Conservation (phyloP, 1,140 invertebrate genomes). For the Atopsyche davidsoni region DNA sequence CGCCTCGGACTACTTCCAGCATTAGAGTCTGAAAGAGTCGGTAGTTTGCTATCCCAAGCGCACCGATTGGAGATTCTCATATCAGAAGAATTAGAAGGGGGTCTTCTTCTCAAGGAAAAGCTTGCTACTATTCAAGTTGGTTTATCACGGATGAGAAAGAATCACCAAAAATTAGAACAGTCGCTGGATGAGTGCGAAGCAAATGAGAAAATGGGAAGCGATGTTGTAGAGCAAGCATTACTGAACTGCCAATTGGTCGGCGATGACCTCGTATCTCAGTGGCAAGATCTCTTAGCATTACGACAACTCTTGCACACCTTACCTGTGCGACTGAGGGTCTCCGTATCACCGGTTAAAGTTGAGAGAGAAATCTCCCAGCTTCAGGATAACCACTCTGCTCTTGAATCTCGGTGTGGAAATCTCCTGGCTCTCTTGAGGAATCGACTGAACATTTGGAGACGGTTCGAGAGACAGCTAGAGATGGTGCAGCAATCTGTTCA, state of each 20-base stretch:
- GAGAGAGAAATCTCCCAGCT: constrained; percentile 68
- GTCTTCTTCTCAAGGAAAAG: constrained; percentile 61
- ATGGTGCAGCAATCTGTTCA: constrained; percentile 71
- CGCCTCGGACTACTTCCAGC: constrained; percentile 64
- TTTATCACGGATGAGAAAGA: constrained; percentile 56
- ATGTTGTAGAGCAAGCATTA: constrained; percentile 62
- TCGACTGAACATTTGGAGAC: constrained; percentile 61
- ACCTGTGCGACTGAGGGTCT: constrained; percentile 62
- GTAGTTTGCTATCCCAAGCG: constrained; percentile 59
- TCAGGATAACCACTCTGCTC: constrained; percentile 62
- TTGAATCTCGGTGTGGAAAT: constrained; percentile 62
- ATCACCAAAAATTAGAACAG: constrained; percentile 56
- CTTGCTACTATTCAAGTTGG: constrained; percentile 64
- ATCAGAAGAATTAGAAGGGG: constrained; percentile 67
- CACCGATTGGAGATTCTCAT: constrained; percentile 62
- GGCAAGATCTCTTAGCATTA: constrained; percentile 69
- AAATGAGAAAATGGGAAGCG: constrained; percentile 62
- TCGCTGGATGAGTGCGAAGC: constrained; percentile 65
- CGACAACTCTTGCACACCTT: constrained; percentile 69
- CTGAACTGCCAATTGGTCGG: constrained; percentile 59
- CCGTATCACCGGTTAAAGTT: constrained; percentile 65
- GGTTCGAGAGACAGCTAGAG: constrained; percentile 69
- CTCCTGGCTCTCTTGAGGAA: constrained; percentile 58
- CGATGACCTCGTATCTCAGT: constrained; percentile 59
- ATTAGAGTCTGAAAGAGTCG: constrained; percentile 68